Base-by-base conservation (phyloP, 2,888 invertebrate genomes). In the Tetheella fluctuosa region DNA sequence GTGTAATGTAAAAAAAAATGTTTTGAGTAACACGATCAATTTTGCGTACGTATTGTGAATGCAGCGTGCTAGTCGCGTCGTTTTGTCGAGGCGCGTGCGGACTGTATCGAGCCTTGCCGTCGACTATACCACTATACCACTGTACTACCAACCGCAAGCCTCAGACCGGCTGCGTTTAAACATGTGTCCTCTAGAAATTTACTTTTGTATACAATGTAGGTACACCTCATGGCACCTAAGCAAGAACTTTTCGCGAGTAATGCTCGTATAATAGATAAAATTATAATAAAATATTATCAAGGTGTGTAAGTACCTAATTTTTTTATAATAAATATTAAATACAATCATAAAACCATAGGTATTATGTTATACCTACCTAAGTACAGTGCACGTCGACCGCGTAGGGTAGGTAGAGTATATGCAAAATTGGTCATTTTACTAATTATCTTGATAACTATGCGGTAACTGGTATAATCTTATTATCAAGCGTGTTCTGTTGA, bases 81-180 rank as follows among this genome's bases (percentile, higher is more conserved):
- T 28, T 52, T 23, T 20, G 59, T 20, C 20, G n/a, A 37, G 25
- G 52, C 87, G 86, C 88, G 87, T 86, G 87, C 65, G 74, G 67
- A 64, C 68, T 65, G 69, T 76, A 70, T 74, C 72, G 76, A 64
- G 86, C 71, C 81, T 80, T 82, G 76, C 76, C 77, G 75, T 84
- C 85, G 88, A 90, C 89, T 90, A 88, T 86, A 72, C 71, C 68
- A 73, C 34, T 30, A 71, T 30, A 30, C 30, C 7, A 30, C 30
- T 30, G 34, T 13, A 13, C 8, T 17, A 54, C 68, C 25, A 25
- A 25, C 48, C 48, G 48, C 48, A 48, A 20, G 48, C 48, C 48
- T 20, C 48, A 20, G n/a, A 48, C 77, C 77, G 75, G 74, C 77
- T 74, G 74, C 77, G 77, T 74, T 74, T 76, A 59, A 59, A 30